Percentiles rank a stretch among this genome's conserved stretches.
Conservation (phyloP, 2,797 vertebrate genomes). For the Rhyacichthys aspro region DNA sequence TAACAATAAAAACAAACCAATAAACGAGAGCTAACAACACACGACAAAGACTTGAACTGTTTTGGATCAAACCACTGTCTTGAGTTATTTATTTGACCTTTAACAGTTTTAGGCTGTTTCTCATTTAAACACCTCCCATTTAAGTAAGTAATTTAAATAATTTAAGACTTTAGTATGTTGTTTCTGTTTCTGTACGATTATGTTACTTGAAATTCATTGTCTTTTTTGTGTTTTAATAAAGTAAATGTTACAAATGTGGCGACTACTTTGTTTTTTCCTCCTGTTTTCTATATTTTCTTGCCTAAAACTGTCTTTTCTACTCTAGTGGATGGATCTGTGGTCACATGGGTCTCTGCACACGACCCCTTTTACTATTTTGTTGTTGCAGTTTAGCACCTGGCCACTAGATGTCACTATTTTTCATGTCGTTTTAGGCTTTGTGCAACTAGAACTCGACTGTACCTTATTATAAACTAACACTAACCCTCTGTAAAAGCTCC, state of each 20-base stretch:
- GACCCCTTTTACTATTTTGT: too few relatives aligned
- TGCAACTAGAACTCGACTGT: too few relatives aligned
- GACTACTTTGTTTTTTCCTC: not conserved
- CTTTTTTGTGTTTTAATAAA: conserved; percentile 44
- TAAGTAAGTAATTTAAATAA: conserved; percentile 39
- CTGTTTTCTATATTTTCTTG: too few relatives aligned
- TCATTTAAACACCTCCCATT: conserved; percentile 21
- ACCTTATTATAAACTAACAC: too few relatives aligned
- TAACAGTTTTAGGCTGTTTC: conserved; percentile 14
- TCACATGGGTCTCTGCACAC: too few relatives aligned
- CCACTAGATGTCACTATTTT: too few relatives aligned
- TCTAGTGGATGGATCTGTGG: not conserved
- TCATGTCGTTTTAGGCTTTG: too few relatives aligned
- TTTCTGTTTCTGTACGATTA: conserved; percentile 27
- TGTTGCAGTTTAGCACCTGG: too few relatives aligned
- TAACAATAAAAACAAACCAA: not conserved
- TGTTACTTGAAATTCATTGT: conserved; percentile 37
- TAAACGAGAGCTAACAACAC: conserved; percentile 54
- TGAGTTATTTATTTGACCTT: conserved; percentile 72
- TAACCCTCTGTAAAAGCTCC: not conserved
- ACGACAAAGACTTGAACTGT: conserved; percentile 78
- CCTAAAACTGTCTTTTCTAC: too few relatives aligned
- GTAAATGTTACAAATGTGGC: conserved; percentile 35
- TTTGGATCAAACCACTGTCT: conserved; percentile 83
- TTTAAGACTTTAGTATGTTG: conserved; percentile 53